Evolutionary conservation across 2,797 vertebrate species (phyloP), one percentile per base, ranked within the genome.

Genomic region (Macropodus opercularis): DNA sequence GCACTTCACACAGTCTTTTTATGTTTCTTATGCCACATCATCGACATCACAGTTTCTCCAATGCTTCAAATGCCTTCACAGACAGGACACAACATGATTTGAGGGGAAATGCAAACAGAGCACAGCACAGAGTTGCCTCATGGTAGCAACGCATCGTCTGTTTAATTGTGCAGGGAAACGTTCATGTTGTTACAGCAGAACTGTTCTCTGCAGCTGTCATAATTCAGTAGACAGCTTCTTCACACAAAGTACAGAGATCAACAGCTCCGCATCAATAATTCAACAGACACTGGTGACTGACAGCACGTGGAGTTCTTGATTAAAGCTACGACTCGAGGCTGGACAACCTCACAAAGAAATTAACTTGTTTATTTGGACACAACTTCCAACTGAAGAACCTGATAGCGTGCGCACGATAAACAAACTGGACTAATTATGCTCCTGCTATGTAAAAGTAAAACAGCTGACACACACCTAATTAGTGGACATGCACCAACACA

Each of bases 81-180:
- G 64, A 26, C 79, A 77, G 75, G 79, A 41, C 27, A 11, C 52
- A 17, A 68, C 85, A 80, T 0, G 67, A 74, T 22, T 39, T 40
- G 15, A 41, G 66, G 50, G 50, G 39, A 64, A 77, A 62, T 31
- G 52, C 57, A 72, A 71, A 69, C 68, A n/a, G 32, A 43, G 24
- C 10, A 59, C 14, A 48, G 42, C 59, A 21, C 10, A 3, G 40
- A 60, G 32, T 27, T 34, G 8, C 31, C 34, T 56, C 36, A 11
- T 7, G 27, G 39, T 1, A 40, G 57, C 19, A 38, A 9, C 15
- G 31, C 49, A 63, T 38, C 5, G 13, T 39, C 29, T 3, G 27
- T 9, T 68, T 12, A 19, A 26, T 22, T 41, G 32, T 6, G 23
- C 22, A 42, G 34, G 34, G 43, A 66, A 29, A 63, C n/a, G 3